Base-by-base conservation (phyloP, 2,797 vertebrate genomes). In the Rhinatrema bivittatum region DNA sequence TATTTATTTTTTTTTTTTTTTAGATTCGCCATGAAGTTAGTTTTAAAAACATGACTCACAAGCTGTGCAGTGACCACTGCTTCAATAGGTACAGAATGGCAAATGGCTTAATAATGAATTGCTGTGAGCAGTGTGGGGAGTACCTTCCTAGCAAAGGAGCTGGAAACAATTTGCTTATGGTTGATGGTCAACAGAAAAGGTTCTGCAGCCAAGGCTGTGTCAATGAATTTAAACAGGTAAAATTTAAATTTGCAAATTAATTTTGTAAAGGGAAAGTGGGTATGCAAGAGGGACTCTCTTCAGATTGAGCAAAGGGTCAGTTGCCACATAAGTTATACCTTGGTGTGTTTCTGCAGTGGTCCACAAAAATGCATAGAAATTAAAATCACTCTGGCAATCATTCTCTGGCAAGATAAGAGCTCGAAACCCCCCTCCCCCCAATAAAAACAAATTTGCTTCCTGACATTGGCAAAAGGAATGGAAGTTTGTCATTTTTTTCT, bases 1-100 rank as follows among this genome's bases (percentile, higher is more conserved):
- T 12, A n/a, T n/a, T n/a, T 36, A 39, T 47, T 1, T n/a, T 41
- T 16, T 46, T 60, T 29, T 59, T 47, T 42, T 38, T 74, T 48
- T 75, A 99, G 94, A 99, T 98, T 72, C 92, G 96, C 22, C 96
- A 99, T 16, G 96, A 99, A 74, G 96, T 99, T 62, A 98, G 94
- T 85, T 97, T 99, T 79, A 99, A 99, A 82, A 97, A 94, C 39
- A 94, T 97, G 82, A 98, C 94, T 43, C 96, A 98, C 50, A 99
- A 96, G 74, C 89, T 99, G 70, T 99, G 96, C 81, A 98, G 96
- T 59, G 96, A 98, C 50, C 68, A 87, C 16, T 99, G 96, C 73
- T 99, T 98, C 79, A 98, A 97, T 75, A 88, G 89, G 51, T 99
- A 99, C 64, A 89, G 96, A 55, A 87, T 94, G 85, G 92, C 96